Evolutionary conservation across 2,113 vertebrate genomes (phyloP).

Genomic region (Indicator indicator): DNA sequence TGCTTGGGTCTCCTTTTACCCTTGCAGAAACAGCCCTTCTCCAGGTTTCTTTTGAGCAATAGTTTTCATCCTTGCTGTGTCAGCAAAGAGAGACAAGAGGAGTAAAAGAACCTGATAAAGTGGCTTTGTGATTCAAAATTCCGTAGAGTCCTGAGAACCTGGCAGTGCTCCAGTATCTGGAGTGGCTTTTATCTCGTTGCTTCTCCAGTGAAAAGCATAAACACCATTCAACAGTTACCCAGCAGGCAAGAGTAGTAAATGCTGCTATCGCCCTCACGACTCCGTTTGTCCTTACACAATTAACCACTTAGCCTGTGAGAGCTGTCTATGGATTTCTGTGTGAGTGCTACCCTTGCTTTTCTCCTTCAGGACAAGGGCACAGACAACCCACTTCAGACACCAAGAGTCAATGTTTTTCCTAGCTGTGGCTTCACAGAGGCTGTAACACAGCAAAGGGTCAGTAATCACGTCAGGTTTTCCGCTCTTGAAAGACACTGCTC

Average conservation of each 20-base stretch:
- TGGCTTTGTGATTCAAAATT: slow-evolving; percentile 47
- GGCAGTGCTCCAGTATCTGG: neutral
- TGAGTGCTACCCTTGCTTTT: slow-evolving; percentile 18
- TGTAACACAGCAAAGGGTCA: neutral
- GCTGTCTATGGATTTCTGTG: neutral
- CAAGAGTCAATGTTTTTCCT: neutral
- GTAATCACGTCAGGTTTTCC: neutral
- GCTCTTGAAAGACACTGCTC: neutral
- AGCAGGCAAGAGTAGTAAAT: slow-evolving; percentile 37
- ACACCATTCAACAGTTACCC: neutral
- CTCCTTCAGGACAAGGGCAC: slow-evolving; percentile 40
- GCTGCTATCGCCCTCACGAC: neutral
- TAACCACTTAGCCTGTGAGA: slow-evolving; percentile 31
- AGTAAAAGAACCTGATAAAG: slow-evolving; percentile 28
- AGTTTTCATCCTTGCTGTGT: slow-evolving; percentile 1
- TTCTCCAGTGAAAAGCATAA: slow-evolving; percentile 6
- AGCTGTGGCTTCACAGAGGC: neutral
- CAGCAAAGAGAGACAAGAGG: slow-evolving; percentile 22
- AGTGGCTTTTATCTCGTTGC: slow-evolving; percentile 30
- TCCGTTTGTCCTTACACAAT: slow-evolving; percentile 31
- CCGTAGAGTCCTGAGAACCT: slow-evolving; percentile 25
- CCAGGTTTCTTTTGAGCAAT: neutral
- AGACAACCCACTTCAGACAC: slow-evolving; percentile 13
- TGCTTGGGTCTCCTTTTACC: neutral
- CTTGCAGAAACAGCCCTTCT: neutral